Evolutionary conservation across 2,888 invertebrate species (phyloP), one percentile per base, ranked within the genome.

Genomic region (Ernsta delagoae): DNA sequence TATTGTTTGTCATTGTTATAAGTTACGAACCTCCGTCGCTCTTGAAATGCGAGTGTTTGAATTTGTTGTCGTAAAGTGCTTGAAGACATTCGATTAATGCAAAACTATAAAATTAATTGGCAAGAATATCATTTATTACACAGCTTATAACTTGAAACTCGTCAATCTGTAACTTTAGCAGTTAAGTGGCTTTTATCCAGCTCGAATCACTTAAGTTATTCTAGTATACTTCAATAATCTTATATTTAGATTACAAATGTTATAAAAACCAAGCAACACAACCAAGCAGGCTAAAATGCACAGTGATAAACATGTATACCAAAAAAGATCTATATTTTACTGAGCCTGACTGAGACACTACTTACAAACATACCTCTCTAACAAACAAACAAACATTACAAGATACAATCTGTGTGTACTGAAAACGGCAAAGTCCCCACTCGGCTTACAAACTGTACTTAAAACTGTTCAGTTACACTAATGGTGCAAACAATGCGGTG

Each of bases 381-480:
- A 73, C 75, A n/a, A n/a, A n/a, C n/a, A 70, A 75, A 78, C 75
- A 77, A 75, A 34, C 77, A 77, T 75, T 76, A 76, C 73, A 74
- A 80, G 77, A 77, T 78, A 75, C 77, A 78, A 83, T 80, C 79
- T 75, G 73, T 76, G 80, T 81, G 59, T 76, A 80, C 82, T 77
- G 73, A 78, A 79, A 80, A 78, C 78, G 78, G 73, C 74, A 73
- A 73, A 71, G 75, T 75, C 71, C 71, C 73, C 72, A 68, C 70
- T 70, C 72, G 78, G 83, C 82, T 84, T 84, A 73, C 78, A 75
- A 84, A 85, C 86, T 84, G 76, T 80, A 77, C 79, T 81, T 81
- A 84, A 84, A 88, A 85, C 83, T 81, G 84, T 86, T 85, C 81
- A 83, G 84, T 83, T 84, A 71, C 84, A 86, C 85, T 87, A 89